Evolutionary conservation across 2,797 vertebrate genomes (phyloP), one percentile per base, ranked within the genome.

Genomic region (Craterocephalus amniculus): DNA sequence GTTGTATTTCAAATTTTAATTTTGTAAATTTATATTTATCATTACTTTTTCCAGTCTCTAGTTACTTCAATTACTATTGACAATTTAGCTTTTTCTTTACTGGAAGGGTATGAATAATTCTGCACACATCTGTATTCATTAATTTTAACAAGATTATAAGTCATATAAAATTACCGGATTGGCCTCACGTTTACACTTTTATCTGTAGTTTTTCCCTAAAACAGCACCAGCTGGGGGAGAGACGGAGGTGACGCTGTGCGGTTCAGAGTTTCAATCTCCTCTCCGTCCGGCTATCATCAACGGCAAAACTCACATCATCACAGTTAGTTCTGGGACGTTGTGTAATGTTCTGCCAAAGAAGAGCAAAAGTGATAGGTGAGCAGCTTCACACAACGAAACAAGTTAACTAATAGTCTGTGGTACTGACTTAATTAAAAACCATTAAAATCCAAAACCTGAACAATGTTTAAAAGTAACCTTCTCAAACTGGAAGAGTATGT

Each of bases 171-270:
- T n/a, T 45, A 34, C 22, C 10, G 36, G 32, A 52, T 74, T 31
- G 54, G 40, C 38, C 80, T n/a, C 18, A 51, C 22, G 56, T 20
- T 22, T 35, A 22, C 35, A 45, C 7, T 61, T 67, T 70, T 58
- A 6, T 73, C 24, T 84, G 65, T 89, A 99, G 98, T 97, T 99
- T 93, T 91, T 94, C 51, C 98, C 98, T 1, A 93, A 76, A 74
- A 94, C 72, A 0, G 95, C 92, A 1, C 96, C 96, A 0, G 81
- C 91, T 55, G 83, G 54, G 20, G 95, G 95, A 7, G 91, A 81
- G 55, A 97, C 96, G 0, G 93, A 91, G 48, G 62, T 97, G 80
- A 96, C 93, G 0, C 81, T 98, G 57, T 98, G 96, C 0, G 97
- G 97, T 5, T 93, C 91, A 87, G 95, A 95, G 49, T 97, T 98